These are phyloP conservation scores for Epistrophe grossulariae DNA, from an alignment of 2,888 invertebrate species.

Conservation along the genomic window DNA sequence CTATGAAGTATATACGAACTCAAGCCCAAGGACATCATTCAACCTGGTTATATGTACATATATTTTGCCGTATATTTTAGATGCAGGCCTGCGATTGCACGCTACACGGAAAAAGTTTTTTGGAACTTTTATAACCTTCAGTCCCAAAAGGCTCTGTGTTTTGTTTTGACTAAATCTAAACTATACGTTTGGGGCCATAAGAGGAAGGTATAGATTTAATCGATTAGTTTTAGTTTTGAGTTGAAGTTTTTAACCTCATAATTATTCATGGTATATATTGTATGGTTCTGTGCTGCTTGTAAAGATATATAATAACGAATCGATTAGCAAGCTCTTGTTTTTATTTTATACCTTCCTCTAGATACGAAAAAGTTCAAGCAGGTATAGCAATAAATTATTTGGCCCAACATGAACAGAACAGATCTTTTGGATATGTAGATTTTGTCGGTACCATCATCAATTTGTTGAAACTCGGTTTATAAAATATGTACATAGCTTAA, in stretches of 20 bases:
- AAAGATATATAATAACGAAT: slow-evolving; percentile 13
- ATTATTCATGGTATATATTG: slow-evolving; percentile 23
- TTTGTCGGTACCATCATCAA: background rate
- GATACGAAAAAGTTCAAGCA: background rate
- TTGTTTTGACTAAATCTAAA: slow-evolving; percentile 17
- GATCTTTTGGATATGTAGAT: background rate
- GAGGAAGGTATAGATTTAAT: slow-evolving; percentile 2
- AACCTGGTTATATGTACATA: slow-evolving; percentile 33
- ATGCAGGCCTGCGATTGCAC: slow-evolving; percentile 32
- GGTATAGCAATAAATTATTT: background rate
- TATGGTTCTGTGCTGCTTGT: background rate
- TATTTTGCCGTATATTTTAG: slow-evolving; percentile 11
- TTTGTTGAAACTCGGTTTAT: background rate
- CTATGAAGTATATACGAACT: slow-evolving; percentile 27
- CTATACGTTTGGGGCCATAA: background rate
- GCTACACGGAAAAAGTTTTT: slow-evolving; percentile 20
- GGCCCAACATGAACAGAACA: background rate
- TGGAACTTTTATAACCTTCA: slow-evolving; percentile 22
- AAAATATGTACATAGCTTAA: background rate
- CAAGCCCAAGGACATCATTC: slow-evolving; percentile 40
- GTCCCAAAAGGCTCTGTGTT: slow-evolving; percentile 4
- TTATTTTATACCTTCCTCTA: background rate
- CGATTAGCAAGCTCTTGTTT: slow-evolving; percentile 13
- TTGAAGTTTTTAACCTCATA: slow-evolving; percentile 28
- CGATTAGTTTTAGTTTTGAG: slow-evolving; percentile 23